Evolutionary conservation across 2,888 invertebrate species (phyloP).

Genomic region (Caenorhabditis macrosperma): DNA sequence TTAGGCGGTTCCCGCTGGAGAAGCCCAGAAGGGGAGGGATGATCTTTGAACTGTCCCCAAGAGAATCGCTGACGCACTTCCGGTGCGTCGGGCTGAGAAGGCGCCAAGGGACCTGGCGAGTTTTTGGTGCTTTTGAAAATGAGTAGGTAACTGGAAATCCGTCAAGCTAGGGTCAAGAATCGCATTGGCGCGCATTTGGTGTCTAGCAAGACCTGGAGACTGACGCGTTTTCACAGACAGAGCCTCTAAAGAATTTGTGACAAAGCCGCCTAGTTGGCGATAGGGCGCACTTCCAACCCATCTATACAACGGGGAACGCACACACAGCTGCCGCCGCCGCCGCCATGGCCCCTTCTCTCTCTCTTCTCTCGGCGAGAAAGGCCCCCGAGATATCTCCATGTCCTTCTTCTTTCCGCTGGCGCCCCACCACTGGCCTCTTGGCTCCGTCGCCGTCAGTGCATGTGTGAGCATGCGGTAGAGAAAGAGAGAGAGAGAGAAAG

Average conservation of each 20-base stretch:
- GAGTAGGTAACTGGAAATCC: no score
- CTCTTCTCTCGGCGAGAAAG: no score
- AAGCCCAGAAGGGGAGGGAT: no score
- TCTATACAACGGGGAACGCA: background rate
- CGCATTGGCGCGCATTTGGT: no score
- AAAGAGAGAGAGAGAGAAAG: slow-evolving; percentile 1
- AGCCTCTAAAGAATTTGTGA: no score
- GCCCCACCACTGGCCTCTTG: slow-evolving; percentile 35
- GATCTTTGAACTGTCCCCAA: background rate
- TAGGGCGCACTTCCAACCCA: background rate
- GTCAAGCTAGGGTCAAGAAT: no score
- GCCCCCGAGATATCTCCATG: background rate
- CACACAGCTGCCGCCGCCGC: background rate
- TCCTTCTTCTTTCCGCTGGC: background rate
- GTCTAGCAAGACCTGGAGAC: no score
- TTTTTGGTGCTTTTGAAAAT: no score
- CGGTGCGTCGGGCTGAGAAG: no score
- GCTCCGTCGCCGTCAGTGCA: slow-evolving; percentile 9
- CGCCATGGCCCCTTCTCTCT: background rate
- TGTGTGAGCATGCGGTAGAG: background rate
- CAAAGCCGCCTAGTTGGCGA: slow-evolving; percentile 11
- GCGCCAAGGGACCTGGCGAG: no score
- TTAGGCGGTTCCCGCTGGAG: background rate
- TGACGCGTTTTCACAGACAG: no score
- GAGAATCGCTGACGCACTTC: background rate